Percentiles rank a stretch among this genome's conserved stretches.
Conservation (phyloP, 2,797 vertebrate genomes). For the Xenopus petersii region DNA sequence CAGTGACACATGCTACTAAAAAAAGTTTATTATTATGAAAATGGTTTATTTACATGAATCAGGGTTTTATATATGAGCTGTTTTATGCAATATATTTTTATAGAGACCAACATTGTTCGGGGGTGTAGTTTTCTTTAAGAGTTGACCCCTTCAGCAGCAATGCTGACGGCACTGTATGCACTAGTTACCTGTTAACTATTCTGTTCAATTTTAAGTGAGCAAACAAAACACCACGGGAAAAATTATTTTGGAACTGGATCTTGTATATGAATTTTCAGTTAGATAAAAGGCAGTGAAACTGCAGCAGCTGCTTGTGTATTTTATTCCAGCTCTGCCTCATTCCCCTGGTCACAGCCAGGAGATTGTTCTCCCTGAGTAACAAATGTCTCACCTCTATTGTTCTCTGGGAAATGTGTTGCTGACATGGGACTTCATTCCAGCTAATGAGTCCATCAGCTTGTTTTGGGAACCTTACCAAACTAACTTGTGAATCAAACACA, state of each 20-base stretch:
- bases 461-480: neutral
- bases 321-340: conserved; percentile 16
- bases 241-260: conserved; percentile 3
- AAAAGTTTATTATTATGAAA: too few relatives aligned
- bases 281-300: neutral
- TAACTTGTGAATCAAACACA: too few relatives aligned
- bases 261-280: conserved; percentile 12
- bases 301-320: conserved; percentile 15
- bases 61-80: too few relatives aligned
- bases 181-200: too few relatives aligned
- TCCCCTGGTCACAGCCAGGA: conserved; percentile 9
- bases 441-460: neutral
- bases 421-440: neutral
- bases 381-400: conserved; percentile 18
- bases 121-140: too few relatives aligned
- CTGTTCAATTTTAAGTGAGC: too few relatives aligned
- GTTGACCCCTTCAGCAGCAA: too few relatives aligned
- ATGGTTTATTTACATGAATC: too few relatives aligned
- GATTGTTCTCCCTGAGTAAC: neutral
- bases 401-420: conserved; percentile 20
- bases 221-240: neutral
- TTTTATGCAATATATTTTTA: too few relatives aligned
- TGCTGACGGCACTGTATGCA: too few relatives aligned
- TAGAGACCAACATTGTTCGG: too few relatives aligned
- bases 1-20: too few relatives aligned